Percentiles rank a stretch among this genome's conserved stretches.
Evolutionary conservation across 1,140 invertebrate species (phyloP).

Genomic region (Drosophila subobscura): DNA sequence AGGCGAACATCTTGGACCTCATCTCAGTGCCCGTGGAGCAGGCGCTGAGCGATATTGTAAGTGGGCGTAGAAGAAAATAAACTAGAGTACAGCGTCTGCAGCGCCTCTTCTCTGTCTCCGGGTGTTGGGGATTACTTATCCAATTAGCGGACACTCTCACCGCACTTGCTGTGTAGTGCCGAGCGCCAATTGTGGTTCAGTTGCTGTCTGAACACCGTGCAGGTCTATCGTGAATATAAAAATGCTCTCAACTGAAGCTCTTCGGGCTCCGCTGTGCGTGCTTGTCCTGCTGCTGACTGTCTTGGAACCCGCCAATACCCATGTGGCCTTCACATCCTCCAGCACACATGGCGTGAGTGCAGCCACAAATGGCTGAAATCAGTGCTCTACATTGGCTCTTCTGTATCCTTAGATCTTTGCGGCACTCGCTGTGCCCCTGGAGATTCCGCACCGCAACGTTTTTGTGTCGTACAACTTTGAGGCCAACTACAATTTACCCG

Average conservation of each 20-base stretch:
- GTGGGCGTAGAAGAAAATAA: slow-evolving; percentile 60
- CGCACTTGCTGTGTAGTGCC: slow-evolving; percentile 26
- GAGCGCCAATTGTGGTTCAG: slow-evolving; percentile 29
- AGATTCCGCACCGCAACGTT: slow-evolving; percentile 88
- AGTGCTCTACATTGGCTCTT: background rate
- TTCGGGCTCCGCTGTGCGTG: slow-evolving; percentile 3
- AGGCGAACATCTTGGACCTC: slow-evolving; percentile 64
- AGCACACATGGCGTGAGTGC: slow-evolving; percentile 75
- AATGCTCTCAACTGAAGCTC: slow-evolving; percentile 27
- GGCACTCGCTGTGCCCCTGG: slow-evolving; percentile 89
- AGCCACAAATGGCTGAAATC: background rate
- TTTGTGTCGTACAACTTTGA: slow-evolving; percentile 91
- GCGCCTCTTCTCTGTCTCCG: slow-evolving; percentile 13
- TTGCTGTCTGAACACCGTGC: slow-evolving; percentile 32
- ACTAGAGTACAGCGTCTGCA: slow-evolving; percentile 26
- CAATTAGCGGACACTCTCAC: slow-evolving; percentile 32
- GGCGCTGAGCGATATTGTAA: slow-evolving; percentile 42
- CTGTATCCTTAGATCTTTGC: slow-evolving; percentile 85
- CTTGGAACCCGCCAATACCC: slow-evolving; percentile 22
- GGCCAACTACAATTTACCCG: slow-evolving; percentile 87
- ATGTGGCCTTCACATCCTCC: slow-evolving; percentile 56
- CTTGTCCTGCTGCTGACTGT: slow-evolving; percentile 6
- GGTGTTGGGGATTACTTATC: slow-evolving; percentile 18
- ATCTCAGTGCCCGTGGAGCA: slow-evolving; percentile 69
- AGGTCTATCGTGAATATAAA: slow-evolving; percentile 19